Conservation (phyloP, 2,888 invertebrate genomes). For the Caenorhabditis zanzibari region DNA sequence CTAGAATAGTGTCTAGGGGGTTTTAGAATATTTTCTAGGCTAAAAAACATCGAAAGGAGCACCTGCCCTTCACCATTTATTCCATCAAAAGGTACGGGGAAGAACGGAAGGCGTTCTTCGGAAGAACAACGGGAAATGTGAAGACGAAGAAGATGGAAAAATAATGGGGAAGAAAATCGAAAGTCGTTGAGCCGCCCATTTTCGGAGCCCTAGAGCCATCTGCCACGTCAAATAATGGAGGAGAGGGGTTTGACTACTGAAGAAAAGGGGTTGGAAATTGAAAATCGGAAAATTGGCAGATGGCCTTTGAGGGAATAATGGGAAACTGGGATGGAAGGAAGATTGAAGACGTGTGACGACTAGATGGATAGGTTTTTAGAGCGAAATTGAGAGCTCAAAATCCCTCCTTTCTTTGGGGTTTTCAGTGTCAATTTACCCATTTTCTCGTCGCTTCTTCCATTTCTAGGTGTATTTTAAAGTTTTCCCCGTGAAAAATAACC, state of each 20-base stretch:
- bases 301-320: conserved; percentile 25
- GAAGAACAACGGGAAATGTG: conserved; percentile 41
- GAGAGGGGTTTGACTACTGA: not conserved
- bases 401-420: no score
- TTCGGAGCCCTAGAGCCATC: conserved; percentile 22
- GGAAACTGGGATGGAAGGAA: not conserved
- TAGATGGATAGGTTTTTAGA: conserved; percentile 35
- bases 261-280: not conserved
- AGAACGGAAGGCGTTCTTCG: not conserved
- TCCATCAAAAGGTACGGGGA: conserved; percentile 1
- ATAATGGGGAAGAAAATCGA: not conserved
- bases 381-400: not conserved
- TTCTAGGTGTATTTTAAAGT: no score
- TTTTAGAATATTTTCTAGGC: not conserved
- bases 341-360: conserved; percentile 21
- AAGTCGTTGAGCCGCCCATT: not conserved
- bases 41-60: not conserved
- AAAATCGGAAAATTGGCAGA: conserved; percentile 40
- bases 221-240: conserved; percentile 48
- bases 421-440: no score
- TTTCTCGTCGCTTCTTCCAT: no score
- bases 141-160: not conserved
- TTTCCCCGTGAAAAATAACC: no score
- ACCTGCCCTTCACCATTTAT: not conserved
- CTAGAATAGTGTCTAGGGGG: no score